Evolutionary conservation across 2,797 vertebrate genomes (phyloP), one percentile per base, ranked within the genome.

Genomic region (Calcarius lapponicus): DNA sequence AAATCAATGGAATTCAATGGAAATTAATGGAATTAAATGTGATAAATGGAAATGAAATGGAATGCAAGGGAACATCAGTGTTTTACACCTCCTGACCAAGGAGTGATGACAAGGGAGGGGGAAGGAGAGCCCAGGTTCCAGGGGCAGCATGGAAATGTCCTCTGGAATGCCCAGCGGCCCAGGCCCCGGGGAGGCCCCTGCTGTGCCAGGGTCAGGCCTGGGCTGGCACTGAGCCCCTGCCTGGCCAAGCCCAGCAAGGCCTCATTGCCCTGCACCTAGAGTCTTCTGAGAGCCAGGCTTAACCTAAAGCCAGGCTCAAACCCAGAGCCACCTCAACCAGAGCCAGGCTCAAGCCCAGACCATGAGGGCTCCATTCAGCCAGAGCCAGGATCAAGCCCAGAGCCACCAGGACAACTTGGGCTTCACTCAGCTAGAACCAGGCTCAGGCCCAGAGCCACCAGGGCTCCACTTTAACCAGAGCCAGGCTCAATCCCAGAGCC

Each of bases 131-230:
- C 14, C 15, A 8, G 0, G 17, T 4, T n/a, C 25, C 13, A 17
- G 2, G 43, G 10, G 22, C 26, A 3, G 9, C 22, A 17, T 1
- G 3, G 8, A 7, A 67, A 40, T 18, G 32, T 5, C 32, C 4
- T 14, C 69, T 4, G 5, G 19, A 38, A 36, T 20, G 0, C 1
- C 9, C 31, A 28, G 38, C 57, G 60, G 61, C 24, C 38, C 53
- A 32, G 51, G 53, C 53, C 18, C 51, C 6, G 36, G 4, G 60
- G 56, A 1, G 9, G 18, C 6, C 17, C 32, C 2, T 21, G 42
- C 48, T 0, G 7, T 7, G 18, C 51, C 61, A 16, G 47, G 62
- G 28, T 1, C 4, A 1, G 11, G 16, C 6, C 11, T 40, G 3
- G 28, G 38, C 43, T 17, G 65, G 54, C 45, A 31, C 57, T 18